Evolutionary conservation across 2,888 invertebrate species (phyloP), one percentile per base, ranked within the genome.

Genomic region (Seira musarum): DNA sequence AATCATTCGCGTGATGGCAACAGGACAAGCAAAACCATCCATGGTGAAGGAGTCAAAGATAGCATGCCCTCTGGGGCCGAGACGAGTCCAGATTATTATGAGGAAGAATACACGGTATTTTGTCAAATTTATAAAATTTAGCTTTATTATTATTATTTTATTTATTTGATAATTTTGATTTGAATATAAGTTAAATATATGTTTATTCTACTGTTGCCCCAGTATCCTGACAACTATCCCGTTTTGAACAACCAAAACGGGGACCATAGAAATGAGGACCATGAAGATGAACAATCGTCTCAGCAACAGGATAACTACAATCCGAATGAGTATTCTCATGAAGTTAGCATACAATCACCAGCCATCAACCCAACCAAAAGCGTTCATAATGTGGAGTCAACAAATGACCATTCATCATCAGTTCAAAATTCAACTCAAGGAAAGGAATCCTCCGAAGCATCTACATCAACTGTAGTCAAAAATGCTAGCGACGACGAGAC

Each of bases 11-110:
- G 17, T 13, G 53, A 53, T n/a, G 64, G 92, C 93, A 19, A 93
- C 94, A 1, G 93, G 93, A 87, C 94, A 94, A 89, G 93, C 93
- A 87, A 94, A 94, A 88, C 92, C 93, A 82, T 93, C 93, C 86
- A 92, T 93, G 82, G 40, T 74, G 86, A 25, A 83, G 84, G 64
- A 69, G 71, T 67, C 53, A 77, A 82, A 49, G 85, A 83, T 69
- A 84, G 75, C 40, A 69, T 85, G 57, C 75, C 85, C 1, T 80
- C 80, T 5, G 83, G 84, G 3, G 77, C 83, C 5, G 81, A 82
- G 30, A 80, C 85, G 1, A 85, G 84, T 19, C 81, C 86, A 0
- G 85, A 81, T 35, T 92, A 81, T 49, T 84, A 80, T 82, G 87
- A 86, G 64, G 85, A 85, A 74, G 85, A 87, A 67, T 82, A 85